Evolutionary conservation across 1,140 invertebrate genomes (phyloP), one percentile per base, ranked within the genome.

Genomic region (Musca domestica): DNA sequence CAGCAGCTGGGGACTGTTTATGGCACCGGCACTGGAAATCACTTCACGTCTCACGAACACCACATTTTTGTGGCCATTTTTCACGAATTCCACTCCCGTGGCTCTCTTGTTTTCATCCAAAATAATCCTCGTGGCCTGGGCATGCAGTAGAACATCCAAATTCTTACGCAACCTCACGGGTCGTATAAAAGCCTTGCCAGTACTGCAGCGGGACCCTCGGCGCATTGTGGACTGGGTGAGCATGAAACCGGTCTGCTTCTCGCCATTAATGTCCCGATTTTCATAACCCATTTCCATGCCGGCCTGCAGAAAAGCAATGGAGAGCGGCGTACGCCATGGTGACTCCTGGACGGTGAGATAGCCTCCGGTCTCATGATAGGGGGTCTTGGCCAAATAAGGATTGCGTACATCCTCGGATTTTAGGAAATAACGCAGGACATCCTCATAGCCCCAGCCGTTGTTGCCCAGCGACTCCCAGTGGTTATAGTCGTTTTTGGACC

Each of bases 401-500:
- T 94, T 94, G 7, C 92, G 84, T 73, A 95, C 93, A 77, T 94
- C 92, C 81, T 95, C 94, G 0, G 92, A 93, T 77, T 95, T 96
- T 9, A 91, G 83, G 76, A 96, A 96, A 75, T 95, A 96, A 2
- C 92, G 93, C 19, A 95, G 82, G 2, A 96, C 90, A 64, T 93
- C 88, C 10, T 91, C 86, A 81, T 95, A 98, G 2, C 90, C 90
- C 96, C 96, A 98, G 2, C 95, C 94, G 0, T 85, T 82, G 71
- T 97, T 97, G 0, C 96, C 96, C 54, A 92, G 82, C 6, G 83
- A 82, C 15, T 91, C 91, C 96, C 96, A 98, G 9, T 90, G 85
- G 77, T 99, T 94, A 83, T 95, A 99, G 77, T 99, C 96, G 51
- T 87, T 86, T 56, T 86, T 88, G 76, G 98, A 96, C 22, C 96